These are phyloP conservation scores for Notolepis coatsorum DNA, from an alignment of 2,797 vertebrate genomes.

Conservation along the genomic window DNA sequence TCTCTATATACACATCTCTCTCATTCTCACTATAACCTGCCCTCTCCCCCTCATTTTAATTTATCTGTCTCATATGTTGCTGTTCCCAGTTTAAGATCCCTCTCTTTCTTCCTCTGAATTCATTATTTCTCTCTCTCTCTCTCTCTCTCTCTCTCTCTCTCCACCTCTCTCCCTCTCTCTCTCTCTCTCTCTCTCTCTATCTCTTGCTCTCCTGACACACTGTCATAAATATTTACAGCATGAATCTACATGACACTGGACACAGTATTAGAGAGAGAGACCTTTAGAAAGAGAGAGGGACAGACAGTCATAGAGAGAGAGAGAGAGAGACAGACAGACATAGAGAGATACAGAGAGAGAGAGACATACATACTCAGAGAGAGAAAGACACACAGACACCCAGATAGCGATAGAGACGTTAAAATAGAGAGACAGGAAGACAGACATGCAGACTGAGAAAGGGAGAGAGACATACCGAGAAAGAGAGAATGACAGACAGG, in stretches of 20 bases:
- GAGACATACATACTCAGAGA: neutral
- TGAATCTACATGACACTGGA: too few species aligned
- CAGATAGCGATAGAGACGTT: too few species aligned
- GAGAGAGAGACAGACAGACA: neutral
- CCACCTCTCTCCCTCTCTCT: neutral
- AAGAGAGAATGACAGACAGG: neutral
- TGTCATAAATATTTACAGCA: too few species aligned
- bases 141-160: neutral
- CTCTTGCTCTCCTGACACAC: neutral
- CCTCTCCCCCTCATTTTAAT: neutral
- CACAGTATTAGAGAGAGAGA: neutral
- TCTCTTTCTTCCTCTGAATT: neutral
- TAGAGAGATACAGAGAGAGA: neutral
- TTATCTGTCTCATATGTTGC: too few species aligned
- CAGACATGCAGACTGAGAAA: neutral
- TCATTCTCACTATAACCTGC: neutral
- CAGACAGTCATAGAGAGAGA: neutral
- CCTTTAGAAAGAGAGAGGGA: neutral
- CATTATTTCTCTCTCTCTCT: neutral
- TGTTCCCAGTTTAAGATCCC: too few species aligned
- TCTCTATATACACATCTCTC: neutral
- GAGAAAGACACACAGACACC: constrained; percentile 2
- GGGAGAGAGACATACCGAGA: neutral
- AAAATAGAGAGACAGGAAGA: too few species aligned
- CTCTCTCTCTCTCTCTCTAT: neutral